Percentiles rank a stretch among this genome's conserved stretches.
Conservation (phyloP, 2,888 invertebrate species). For the Acanthoscelides obtectus region DNA sequence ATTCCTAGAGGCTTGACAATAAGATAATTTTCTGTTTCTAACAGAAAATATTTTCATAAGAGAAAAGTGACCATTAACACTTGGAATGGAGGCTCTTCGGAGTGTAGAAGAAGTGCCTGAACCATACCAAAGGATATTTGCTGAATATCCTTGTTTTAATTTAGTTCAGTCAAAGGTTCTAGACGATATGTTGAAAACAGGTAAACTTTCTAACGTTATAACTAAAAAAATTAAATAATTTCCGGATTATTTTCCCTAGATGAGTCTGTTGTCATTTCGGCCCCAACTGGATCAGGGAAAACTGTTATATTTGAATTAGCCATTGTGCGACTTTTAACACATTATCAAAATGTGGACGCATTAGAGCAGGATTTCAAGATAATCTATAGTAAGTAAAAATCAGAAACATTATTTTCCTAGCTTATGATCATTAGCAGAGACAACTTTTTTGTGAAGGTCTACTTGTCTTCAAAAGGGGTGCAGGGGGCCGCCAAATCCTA, state of each 20-base stretch:
- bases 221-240: not conserved
- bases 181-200: conserved; percentile 62
- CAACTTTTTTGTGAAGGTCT: too few species aligned
- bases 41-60: too few species aligned
- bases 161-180: conserved; percentile 67
- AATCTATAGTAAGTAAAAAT: conserved; percentile 65
- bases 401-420: too few species aligned
- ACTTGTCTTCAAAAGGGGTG: too few species aligned
- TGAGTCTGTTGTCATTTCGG: conserved; percentile 67
- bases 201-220: conserved; percentile 41
- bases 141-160: conserved; percentile 55
- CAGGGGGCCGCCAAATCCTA: too few species aligned
- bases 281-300: conserved; percentile 81
- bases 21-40: too few species aligned
- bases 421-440: too few species aligned
- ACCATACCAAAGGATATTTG: conserved; percentile 31
- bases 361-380: conserved; percentile 55
- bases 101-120: conserved; percentile 34
- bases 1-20: too few species aligned
- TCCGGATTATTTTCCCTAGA: conserved; percentile 45
- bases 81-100: conserved; percentile 1
- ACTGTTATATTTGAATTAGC: conserved; percentile 80
- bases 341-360: conserved; percentile 45
- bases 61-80: too few species aligned
- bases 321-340: conserved; percentile 61